Evolutionary conservation across 2,113 vertebrate species (phyloP).

Genomic region (Anthoscopus minutus): DNA sequence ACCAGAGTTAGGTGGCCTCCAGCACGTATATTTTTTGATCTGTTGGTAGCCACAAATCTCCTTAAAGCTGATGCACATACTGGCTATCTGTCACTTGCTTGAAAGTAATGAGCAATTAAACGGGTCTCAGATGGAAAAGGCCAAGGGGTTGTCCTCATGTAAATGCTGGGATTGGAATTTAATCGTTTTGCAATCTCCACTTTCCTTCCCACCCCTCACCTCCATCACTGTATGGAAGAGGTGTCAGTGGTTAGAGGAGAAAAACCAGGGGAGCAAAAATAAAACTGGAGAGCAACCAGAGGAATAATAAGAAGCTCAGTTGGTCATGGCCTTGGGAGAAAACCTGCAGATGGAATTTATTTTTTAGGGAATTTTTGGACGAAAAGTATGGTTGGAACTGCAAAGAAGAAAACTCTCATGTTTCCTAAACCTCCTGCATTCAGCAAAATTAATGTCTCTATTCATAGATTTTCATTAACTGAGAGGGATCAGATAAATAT

Average conservation of each 20-base stretch:
- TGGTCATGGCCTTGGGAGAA: not conserved
- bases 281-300: not conserved
- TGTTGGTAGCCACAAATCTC: not conserved
- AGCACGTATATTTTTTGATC: not conserved
- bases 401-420: not conserved
- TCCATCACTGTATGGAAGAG: not conserved
- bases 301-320: not conserved
- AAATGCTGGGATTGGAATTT: not conserved
- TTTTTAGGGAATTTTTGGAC: not conserved
- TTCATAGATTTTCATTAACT: not conserved
- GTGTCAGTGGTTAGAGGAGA: not conserved
- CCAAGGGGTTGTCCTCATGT: not conserved
- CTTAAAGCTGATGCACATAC: not conserved
- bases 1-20: not conserved
- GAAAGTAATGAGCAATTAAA: not conserved
- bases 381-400: not conserved
- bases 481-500: not conserved
- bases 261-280: not conserved
- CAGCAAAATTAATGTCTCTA: not conserved
- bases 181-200: not conserved
- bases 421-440: not conserved
- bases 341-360: not conserved
- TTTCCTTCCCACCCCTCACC: not conserved
- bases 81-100: not conserved
- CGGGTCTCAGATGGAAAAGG: not conserved